Evolutionary conservation across 2,113 vertebrate genomes (phyloP).

Genomic region (Sturnus vulgaris): DNA sequence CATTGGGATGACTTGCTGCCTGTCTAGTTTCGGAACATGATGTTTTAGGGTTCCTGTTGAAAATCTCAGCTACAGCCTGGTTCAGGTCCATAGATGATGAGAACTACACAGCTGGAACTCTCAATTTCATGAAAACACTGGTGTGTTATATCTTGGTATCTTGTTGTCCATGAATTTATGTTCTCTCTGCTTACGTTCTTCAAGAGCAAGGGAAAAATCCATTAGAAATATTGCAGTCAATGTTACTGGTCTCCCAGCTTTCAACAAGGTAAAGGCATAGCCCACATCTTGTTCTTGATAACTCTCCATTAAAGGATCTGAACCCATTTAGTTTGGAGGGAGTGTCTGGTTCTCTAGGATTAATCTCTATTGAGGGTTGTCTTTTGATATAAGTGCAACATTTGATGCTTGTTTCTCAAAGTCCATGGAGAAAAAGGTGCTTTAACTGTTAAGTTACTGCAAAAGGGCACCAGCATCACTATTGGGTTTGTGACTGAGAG

Average conservation of each 20-base stretch:
- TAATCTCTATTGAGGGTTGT: background rate
- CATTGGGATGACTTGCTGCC: background rate
- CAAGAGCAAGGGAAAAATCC: accelerated
- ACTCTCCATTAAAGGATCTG: background rate
- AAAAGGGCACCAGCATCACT: background rate
- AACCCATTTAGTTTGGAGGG: background rate
- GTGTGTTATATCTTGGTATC: background rate
- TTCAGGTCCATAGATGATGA: accelerated
- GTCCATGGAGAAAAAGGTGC: background rate
- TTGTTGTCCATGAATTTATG: background rate
- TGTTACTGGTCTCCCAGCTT: background rate
- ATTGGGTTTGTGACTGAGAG: background rate
- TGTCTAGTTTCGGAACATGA: background rate
- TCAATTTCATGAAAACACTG: background rate
- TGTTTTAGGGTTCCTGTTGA: background rate
- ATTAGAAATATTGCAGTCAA: accelerated
- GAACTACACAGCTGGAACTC: background rate
- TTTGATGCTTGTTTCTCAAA: background rate
- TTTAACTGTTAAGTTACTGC: background rate
- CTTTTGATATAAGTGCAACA: background rate
- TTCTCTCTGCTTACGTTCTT: background rate
- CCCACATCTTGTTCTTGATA: background rate
- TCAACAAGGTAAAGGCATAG: background rate
- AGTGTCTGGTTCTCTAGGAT: background rate
- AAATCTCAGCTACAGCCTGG: background rate